Evolutionary conservation across 1,140 invertebrate genomes (phyloP).

Genomic region (Penaeus indicus): DNA sequence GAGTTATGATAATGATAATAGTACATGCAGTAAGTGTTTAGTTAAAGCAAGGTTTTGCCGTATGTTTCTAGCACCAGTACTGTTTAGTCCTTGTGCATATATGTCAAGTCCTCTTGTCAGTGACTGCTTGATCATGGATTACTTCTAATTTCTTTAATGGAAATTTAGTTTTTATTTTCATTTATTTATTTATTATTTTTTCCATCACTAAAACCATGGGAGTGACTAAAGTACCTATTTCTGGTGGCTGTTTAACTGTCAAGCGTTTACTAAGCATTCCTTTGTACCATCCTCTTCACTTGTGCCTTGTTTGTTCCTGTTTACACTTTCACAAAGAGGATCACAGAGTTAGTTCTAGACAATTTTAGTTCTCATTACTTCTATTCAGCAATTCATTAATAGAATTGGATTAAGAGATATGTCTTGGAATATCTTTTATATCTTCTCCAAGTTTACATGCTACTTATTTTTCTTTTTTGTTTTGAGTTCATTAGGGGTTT

Average conservation of each 20-base stretch:
- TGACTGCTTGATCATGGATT: slow-evolving; percentile 28
- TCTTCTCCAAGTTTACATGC: no score
- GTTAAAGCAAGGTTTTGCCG: slow-evolving; percentile 54
- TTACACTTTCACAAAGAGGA: no score
- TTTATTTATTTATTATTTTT: neutral
- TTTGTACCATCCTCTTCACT: neutral
- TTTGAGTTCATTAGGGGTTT: no score
- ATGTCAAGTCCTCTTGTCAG: slow-evolving; percentile 15
- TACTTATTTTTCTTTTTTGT: no score
- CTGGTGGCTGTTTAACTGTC: neutral
- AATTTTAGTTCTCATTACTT: no score
- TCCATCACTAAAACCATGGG: slow-evolving; percentile 11
- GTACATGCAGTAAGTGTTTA: neutral
- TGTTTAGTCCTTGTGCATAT: slow-evolving; percentile 26
- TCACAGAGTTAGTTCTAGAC: no score
- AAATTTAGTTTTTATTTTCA: neutral
- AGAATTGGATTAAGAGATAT: no score
- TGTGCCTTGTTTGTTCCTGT: neutral
- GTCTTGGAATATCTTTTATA: no score
- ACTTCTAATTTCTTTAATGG: neutral
- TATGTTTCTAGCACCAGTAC: slow-evolving; percentile 26
- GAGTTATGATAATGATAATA: no score
- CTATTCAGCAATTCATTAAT: no score
- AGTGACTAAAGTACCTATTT: slow-evolving; percentile 22
- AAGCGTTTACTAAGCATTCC: slow-evolving; percentile 19